Percentiles rank a stretch among this genome's conserved stretches.
Evolutionary conservation across 2,113 vertebrate species (phyloP).

Genomic region (Desmodus rotundus): DNA sequence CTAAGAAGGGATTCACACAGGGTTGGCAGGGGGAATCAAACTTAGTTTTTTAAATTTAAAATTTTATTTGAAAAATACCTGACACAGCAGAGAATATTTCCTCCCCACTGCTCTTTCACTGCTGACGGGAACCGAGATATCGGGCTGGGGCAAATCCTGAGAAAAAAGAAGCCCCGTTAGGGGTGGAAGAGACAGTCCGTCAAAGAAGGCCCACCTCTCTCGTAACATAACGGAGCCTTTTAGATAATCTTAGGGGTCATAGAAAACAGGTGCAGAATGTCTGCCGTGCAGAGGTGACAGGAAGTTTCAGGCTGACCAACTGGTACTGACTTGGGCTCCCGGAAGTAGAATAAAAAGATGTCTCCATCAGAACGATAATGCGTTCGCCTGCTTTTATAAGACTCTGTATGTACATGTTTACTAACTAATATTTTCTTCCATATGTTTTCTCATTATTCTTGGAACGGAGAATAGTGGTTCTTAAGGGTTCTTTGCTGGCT

Average conservation of each 20-base stretch:
- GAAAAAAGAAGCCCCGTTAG: slow-evolving; percentile 79
- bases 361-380: slow-evolving; percentile 72
- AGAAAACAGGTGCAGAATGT: slow-evolving; percentile 79
- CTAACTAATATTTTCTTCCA: slow-evolving; percentile 64
- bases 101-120: slow-evolving; percentile 78
- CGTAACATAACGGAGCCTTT: slow-evolving; percentile 86
- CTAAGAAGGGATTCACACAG: slow-evolving; percentile 33
- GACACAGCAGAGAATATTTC: slow-evolving; percentile 82
- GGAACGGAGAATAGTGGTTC: background rate
- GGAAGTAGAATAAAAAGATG: slow-evolving; percentile 75
- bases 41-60: slow-evolving; percentile 26
- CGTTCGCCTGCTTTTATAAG: slow-evolving; percentile 21
- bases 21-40: slow-evolving; percentile 50
- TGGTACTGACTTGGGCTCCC: slow-evolving; percentile 75
- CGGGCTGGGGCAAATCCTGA: slow-evolving; percentile 84
- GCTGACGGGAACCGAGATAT: slow-evolving; percentile 58
- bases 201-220: slow-evolving; percentile 81
- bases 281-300: slow-evolving; percentile 80
- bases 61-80: slow-evolving; percentile 88
- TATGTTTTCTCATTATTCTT: slow-evolving; percentile 44
- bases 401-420: slow-evolving; percentile 66
- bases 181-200: slow-evolving; percentile 79
- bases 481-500: slow-evolving; percentile 66
- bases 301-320: slow-evolving; percentile 77
- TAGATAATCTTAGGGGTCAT: slow-evolving; percentile 81